Evolutionary conservation across 2,888 invertebrate genomes (phyloP), one percentile per base, ranked within the genome.

Genomic region (Rotaria sp.): DNA sequence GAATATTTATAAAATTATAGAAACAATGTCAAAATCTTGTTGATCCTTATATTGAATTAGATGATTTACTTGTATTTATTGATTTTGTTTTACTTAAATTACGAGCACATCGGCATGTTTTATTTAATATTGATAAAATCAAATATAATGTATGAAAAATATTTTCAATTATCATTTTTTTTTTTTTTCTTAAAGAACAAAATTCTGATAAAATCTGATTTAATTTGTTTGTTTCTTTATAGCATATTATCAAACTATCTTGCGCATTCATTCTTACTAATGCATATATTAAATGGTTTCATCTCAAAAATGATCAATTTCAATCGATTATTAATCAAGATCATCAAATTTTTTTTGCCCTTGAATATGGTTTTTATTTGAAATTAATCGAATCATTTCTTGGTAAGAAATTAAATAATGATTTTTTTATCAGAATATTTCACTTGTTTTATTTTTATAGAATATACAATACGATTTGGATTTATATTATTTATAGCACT

Each of bases 301-400:
- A 86, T 50, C 80, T 84, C 11, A 86, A 86, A 80, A 86, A 86
- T 85, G 67, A 85, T 35, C 86, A 86, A 85, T 86, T n/a, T 48
- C 85, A 86, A 80, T 85, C 85, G 15, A 86, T 86, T 59, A 50
- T 38, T 41, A 80, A 85, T 24, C 85, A 86, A 35, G 86, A 86
- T 45, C 85, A 86, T 52, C 38, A 80, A 38, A 50, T 86, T 41
- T 86, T 86, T 15, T 86, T 85, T 85, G 86, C 85, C 30, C 35
- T 86, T 15, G 86, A 86, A 41, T 86, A 85, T 75, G 85, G 85
- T 55, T 86, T 86, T 67, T 86, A 86, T 80, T 85, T 35, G 18
- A 86, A 85, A 75, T 45, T 86, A 18, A 4, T 86, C 1, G 52
- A 80, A 85, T 85, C 86, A 30, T 57, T 85, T 55, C 45, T 86